A percentile compares a stretch with the other conserved stretches of the same genome.
Conservation (phyloP, 2,113 vertebrate genomes). For the Bufo bufo region DNA sequence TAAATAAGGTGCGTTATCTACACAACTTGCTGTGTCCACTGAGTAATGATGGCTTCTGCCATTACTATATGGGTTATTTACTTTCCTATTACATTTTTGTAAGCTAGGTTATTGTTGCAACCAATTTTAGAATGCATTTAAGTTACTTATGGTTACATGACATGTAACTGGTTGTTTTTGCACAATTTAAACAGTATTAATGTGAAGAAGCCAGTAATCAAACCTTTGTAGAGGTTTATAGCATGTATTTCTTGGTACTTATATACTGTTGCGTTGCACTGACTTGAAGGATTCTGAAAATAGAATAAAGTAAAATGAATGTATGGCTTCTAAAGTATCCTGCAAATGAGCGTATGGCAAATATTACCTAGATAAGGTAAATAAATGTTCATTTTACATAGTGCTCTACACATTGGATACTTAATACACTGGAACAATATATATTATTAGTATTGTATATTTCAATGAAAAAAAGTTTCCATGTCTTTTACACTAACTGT, state of each 20-base stretch:
- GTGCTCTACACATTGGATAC: not conserved
- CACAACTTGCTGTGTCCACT: constrained; percentile 73
- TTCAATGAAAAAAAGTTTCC: not conserved
- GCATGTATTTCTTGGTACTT: constrained; percentile 53
- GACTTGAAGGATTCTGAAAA: not conserved
- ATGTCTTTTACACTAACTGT: not conserved
- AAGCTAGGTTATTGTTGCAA: constrained; percentile 90
- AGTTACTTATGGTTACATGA: constrained; percentile 94
- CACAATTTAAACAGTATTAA: constrained; percentile 87
- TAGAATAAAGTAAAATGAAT: constrained; percentile 37
- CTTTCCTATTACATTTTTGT: constrained; percentile 89
- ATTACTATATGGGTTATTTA: constrained; percentile 82
- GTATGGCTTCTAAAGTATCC: constrained; percentile 25
- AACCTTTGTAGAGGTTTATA: constrained; percentile 61
- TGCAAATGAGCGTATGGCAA: not conserved
- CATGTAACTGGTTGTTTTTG: constrained; percentile 87
- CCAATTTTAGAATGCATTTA: constrained; percentile 87
- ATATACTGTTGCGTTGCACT: constrained; percentile 36
- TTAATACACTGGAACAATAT: constrained; percentile 13
- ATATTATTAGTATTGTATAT: not conserved
- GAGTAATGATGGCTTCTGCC: constrained; percentile 75
- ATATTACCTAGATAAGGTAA: not conserved
- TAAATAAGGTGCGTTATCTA: constrained; percentile 85
- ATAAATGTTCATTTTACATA: not conserved
- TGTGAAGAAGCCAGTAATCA: constrained; percentile 76